Base-by-base conservation (phyloP, 2,797 vertebrate genomes). In the Chelon labrosus region DNA sequence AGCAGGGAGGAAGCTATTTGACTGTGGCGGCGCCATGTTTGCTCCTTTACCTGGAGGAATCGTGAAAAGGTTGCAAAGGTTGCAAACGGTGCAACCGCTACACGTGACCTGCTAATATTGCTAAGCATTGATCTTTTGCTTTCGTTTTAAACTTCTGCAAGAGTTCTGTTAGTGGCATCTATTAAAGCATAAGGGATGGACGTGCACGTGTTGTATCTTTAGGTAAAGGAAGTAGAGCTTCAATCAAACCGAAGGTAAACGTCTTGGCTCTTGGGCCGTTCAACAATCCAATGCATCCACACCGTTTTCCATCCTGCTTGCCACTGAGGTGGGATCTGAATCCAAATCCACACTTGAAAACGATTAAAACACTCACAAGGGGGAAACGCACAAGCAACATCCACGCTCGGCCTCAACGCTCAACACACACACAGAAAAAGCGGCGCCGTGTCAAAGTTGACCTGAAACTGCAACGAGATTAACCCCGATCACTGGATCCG, bases 401-500 rank as follows among this genome's bases (percentile, higher is more conserved):
- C 47, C 31, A 20, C 51, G 19, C 64, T 70, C 75, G 55, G 63
- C 70, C 63, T 59, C 55, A 51, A 60, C 52, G 54, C 63, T 59
- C 55, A 47, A 60, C 52, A 50, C 71, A 61, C 57, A 44, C 59
- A 72, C 70, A 19, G 31, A 77, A 72, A 63, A 42, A 22, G 22
- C 22, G 22, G 22, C 31, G 7, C 50, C 56, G 73, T 75, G 83
- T 77, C 55, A 74, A 76, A 79, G 89, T 82, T 89, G 88, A 89
- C 87, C 90, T 55, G 67, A 82, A 87, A 82, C 79, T 65, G 75
- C 77, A 80, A 85, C 84, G 7, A 85, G 91, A 92, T 92, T 91
- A 92, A 92, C 89, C 84, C 81, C 53, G 77, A 80, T 87, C 81
- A 41, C 70, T 11, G 84, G 60, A 72, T 83, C 41, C 87, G 3